Evolutionary conservation across 2,888 invertebrate genomes (phyloP), one percentile per base, ranked within the genome.

Genomic region (Drosophila heteroneura): DNA sequence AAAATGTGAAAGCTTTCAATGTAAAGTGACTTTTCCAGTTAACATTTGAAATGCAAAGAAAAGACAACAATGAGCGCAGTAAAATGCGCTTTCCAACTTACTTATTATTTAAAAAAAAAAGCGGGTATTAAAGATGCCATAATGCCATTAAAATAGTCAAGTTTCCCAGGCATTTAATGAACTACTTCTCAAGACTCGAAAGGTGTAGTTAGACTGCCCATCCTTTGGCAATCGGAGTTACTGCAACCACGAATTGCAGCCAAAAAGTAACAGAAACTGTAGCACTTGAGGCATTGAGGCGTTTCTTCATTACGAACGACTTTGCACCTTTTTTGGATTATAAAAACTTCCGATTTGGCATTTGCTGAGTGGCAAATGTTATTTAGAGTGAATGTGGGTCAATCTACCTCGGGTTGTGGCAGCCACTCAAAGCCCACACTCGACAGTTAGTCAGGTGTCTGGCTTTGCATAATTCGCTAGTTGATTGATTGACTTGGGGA

Each of bases 401-500:
- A 79, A 72, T 76, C 52, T 58, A 4, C 62, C 53, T 30, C 54
- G 47, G 26, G 26, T 26, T 47, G 47, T 47, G 47, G 26, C 47
- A 26, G 12, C 62, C 53, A 41, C 54, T 35, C 33, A 26, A 56
- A 47, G 52, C 9, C 28, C 9, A 30, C 51, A 47, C 39, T 57
- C 54, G 33, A 41, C 39, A 39, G 51, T 60, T 41, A 51, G 62
- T 56, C 79, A 75, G 67, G 58, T 78, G 62, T 54, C 32, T 54
- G 64, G 30, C 63, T 83, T 85, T 85, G 83, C 83, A 82, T 85
- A 85, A 83, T 85, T 78, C 60, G 35, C 57, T 58, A 60, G 58
- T 76, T 85, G 88, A 85, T 85, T 85, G 84, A 85, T 85, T 77
- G 88, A 76, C 77, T 82, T 59, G 69, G 44, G 64, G 58, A 64